Percentiles rank a stretch among this genome's conserved stretches.
Evolutionary conservation across 2,888 invertebrate species (phyloP).

Genomic region (Trachelus iudaicus): DNA sequence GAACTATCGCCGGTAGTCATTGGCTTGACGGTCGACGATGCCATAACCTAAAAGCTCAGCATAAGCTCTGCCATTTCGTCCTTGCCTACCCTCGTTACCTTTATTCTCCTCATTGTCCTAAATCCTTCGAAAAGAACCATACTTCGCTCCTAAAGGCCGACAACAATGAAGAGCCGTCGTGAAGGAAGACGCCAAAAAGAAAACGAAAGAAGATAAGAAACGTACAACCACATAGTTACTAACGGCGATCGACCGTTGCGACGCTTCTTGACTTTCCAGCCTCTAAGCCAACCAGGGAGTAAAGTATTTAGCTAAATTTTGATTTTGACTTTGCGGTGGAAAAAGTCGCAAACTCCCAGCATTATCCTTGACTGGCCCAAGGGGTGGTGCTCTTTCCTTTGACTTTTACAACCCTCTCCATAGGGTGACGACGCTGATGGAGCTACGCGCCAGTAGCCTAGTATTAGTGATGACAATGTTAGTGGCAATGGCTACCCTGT

Average conservation of each 20-base stretch:
- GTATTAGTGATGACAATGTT: background rate
- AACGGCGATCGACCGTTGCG: background rate
- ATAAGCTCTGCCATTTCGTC: background rate
- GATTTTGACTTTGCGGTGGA: background rate
- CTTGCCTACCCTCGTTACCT: background rate
- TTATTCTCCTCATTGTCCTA: background rate
- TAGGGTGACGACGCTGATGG: background rate
- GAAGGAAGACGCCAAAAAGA: background rate
- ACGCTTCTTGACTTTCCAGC: background rate
- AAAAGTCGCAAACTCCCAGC: background rate
- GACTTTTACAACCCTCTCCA: constrained; percentile 30
- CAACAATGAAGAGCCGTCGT: background rate
- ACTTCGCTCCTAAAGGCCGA: no score
- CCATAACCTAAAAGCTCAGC: background rate
- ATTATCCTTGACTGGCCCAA: background rate
- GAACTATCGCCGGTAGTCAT: background rate
- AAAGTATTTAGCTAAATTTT: background rate
- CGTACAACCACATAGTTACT: no score
- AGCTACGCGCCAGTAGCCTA: background rate
- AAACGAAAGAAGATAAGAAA: background rate
- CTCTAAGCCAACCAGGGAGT: background rate
- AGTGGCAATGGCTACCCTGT: background rate
- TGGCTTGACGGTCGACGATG: background rate
- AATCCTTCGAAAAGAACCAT: background rate
- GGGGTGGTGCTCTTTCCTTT: constrained; percentile 2